Conservation (phyloP, 2,113 vertebrate genomes). For the Apodemus sylvaticus region DNA sequence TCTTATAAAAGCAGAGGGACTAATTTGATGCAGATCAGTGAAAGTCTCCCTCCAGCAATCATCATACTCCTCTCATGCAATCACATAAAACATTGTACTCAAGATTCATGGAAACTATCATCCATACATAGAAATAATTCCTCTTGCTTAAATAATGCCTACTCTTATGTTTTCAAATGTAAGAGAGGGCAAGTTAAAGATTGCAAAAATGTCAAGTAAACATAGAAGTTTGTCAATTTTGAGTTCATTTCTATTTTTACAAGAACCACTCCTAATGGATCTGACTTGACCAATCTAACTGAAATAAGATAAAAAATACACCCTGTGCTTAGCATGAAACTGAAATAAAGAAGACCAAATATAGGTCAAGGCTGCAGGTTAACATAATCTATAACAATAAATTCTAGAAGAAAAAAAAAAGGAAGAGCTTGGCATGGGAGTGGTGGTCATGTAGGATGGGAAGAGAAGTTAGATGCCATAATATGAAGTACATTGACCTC, state of each 20-base stretch:
- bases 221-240: neutral
- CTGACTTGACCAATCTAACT: neutral
- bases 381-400: neutral
- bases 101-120: neutral
- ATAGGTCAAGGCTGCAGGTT: neutral
- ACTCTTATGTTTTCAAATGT: neutral
- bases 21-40: neutral
- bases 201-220: neutral
- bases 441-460: neutral
- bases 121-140: neutral
- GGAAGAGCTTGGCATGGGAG: neutral
- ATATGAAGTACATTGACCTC: neutral
- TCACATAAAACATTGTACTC: neutral
- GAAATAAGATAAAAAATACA: neutral
- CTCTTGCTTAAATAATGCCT: neutral
- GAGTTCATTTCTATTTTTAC: neutral
- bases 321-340: neutral
- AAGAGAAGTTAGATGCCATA: neutral
- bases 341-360: neutral
- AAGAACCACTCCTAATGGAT: neutral
- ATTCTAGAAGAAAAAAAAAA: neutral
- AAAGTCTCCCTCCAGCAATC: neutral
- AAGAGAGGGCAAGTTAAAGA: neutral
- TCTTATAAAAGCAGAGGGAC: neutral
- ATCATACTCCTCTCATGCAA: neutral